Base-by-base conservation (phyloP, 2,797 vertebrate genomes). In the Gallinago solitaria region DNA sequence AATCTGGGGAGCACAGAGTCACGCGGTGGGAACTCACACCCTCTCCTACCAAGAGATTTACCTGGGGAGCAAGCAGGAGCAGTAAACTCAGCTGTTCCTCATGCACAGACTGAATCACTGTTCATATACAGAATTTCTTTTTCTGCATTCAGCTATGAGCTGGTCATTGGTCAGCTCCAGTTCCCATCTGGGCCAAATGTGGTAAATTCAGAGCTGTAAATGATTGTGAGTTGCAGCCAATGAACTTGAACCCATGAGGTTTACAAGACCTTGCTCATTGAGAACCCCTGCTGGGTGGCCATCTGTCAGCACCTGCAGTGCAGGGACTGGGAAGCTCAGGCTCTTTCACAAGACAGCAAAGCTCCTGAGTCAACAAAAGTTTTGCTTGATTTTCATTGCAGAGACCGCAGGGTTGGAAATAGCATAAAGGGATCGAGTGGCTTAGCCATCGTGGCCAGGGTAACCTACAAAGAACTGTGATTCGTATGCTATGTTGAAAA, bases 371-470 rank as follows among this genome's bases (percentile, higher is more conserved):
- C 60, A 43, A 33, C 33, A 32, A 3, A 70, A 51, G 60, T 28
- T 67, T 48, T 83, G 28, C 47, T 73, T 9, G 35, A 43, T 10
- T 28, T 86, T 20, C 16, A 17, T 8, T 33, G 25, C 19, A 67
- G 73, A 41, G 27, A 18, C 56, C 65, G 18, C 17, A 60, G 59
- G 21, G 11, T 1, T 39, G 9, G 51, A 59, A 90, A 35, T 32
- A 21, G 41, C 32, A 28, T 24, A 24, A 21, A 54, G 30, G 5
- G 8, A 9, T 2, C 0, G 1, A 28, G 8, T 43, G 59, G n/a
- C 37, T 82, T 27, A 39, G 11, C 23, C 37, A 12, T 17, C 17
- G 1, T 2, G 19, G 35, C 51, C 23, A 2, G 4, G 24, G 48
- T 61, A 69, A 50, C 8, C 57, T 16, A 5, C 12, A 87, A 30